Conservation (phyloP, 2,797 vertebrate genomes). For the Mormyrops attenuatus region DNA sequence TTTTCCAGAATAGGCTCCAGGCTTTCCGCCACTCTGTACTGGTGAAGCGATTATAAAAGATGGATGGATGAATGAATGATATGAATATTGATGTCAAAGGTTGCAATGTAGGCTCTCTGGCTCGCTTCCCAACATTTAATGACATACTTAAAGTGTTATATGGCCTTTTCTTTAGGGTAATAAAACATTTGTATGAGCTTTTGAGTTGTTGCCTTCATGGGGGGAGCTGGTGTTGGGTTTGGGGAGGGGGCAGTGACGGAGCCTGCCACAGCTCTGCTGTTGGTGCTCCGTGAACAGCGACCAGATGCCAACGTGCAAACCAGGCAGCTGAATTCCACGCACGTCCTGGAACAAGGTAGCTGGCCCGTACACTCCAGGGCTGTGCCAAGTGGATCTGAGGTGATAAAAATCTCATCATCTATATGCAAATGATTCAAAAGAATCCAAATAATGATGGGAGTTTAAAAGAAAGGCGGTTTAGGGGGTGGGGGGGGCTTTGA, state of each 20-base stretch:
- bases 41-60: neutral
- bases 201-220: neutral
- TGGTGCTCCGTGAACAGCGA: neutral
- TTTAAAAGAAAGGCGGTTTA: constrained; percentile 5
- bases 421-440: constrained; percentile 23
- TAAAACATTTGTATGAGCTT: neutral
- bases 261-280: neutral
- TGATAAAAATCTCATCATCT: constrained; percentile 21
- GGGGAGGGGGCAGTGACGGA: neutral
- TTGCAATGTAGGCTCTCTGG: neutral
- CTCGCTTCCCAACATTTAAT: neutral
- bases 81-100: constrained; percentile 1
- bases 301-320: neutral
- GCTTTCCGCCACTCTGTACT: neutral
- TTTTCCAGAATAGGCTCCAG: neutral
- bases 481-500: neutral
- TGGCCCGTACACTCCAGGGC: neutral
- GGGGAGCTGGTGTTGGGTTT: neutral
- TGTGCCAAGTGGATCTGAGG: neutral
- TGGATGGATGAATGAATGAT: neutral
- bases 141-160: neutral
- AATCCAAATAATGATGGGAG: constrained; percentile 13
- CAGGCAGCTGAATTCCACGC: neutral
- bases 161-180: neutral
- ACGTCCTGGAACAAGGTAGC: neutral